These are phyloP conservation scores for Bombus haemorrhoidalis DNA, from an alignment of 1,140 invertebrate species.

Conservation along the genomic window DNA sequence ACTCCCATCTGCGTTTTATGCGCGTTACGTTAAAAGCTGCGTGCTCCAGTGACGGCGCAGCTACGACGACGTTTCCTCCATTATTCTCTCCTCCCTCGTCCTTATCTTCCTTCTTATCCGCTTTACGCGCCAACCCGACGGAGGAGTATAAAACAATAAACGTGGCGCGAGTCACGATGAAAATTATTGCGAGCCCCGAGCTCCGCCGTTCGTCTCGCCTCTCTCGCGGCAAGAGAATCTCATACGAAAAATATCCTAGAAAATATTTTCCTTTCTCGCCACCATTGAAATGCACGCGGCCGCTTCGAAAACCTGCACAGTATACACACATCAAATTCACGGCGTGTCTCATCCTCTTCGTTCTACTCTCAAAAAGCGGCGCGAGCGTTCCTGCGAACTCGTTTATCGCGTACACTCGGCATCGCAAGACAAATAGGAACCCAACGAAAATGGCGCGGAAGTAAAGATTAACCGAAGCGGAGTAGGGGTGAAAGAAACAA, in stretches of 20 bases:
- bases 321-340: background rate
- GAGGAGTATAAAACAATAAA: slow-evolving; percentile 57
- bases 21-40: slow-evolving; percentile 48
- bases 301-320: background rate
- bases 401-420: too few species aligned
- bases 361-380: background rate
- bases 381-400: too few species aligned
- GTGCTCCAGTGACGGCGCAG: slow-evolving; percentile 15
- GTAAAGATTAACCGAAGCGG: background rate
- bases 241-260: slow-evolving; percentile 32
- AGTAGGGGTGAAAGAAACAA: slow-evolving; percentile 20
- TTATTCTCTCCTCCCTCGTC: slow-evolving; percentile 45
- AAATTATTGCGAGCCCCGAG: slow-evolving; percentile 46
- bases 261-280: slow-evolving; percentile 22
- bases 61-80: slow-evolving; percentile 31
- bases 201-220: background rate
- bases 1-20: slow-evolving; percentile 31
- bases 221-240: background rate
- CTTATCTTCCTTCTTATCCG: slow-evolving; percentile 53
- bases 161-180: slow-evolving; percentile 32
- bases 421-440: background rate
- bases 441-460: background rate
- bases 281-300: background rate
- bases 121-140: slow-evolving; percentile 21
- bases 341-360: background rate